A percentile compares a stretch with the other conserved stretches of the same genome.
Conservation (phyloP, 1,140 invertebrate genomes). For the Hyles euphorbiae region DNA sequence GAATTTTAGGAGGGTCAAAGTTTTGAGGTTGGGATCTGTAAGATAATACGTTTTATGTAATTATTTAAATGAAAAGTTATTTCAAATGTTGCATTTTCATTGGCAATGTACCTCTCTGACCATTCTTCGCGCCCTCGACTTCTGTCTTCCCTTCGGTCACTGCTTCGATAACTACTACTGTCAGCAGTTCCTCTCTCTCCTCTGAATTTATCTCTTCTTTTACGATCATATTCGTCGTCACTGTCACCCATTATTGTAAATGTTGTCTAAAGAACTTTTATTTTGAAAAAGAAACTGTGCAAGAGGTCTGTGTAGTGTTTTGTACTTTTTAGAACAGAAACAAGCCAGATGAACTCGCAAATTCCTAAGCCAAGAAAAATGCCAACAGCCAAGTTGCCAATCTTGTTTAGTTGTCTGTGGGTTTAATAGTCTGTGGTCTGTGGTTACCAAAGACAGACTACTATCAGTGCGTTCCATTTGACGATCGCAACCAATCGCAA, state of each 20-base stretch:
- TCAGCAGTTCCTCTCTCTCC: conserved; percentile 83
- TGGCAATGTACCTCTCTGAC: conserved; percentile 77
- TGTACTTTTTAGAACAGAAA: no score
- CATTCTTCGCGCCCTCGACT: conserved; percentile 82
- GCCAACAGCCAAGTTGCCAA: no score
- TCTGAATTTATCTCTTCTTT: conserved; percentile 91
- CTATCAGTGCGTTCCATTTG: no score
- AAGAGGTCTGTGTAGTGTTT: no score
- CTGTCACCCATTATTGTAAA: conserved; percentile 86
- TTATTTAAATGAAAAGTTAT: background rate
- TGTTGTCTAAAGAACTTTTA: background rate
- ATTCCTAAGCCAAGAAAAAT: no score
- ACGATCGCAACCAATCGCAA: no score
- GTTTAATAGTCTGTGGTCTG: no score
- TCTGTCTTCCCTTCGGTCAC: conserved; percentile 82
- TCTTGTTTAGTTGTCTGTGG: no score
- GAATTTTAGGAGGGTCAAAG: conserved; percentile 43
- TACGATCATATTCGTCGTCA: conserved; percentile 93
- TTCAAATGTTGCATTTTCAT: no score
- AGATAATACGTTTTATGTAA: conserved; percentile 17
- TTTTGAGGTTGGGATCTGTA: conserved; percentile 59
- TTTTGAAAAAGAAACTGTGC: no score
- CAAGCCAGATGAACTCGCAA: no score
- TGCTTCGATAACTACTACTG: conserved; percentile 85
- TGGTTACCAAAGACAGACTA: no score